These are phyloP conservation scores for Gambelia wislizenii DNA, from an alignment of 2,797 vertebrate genomes.

Conservation along the genomic window DNA sequence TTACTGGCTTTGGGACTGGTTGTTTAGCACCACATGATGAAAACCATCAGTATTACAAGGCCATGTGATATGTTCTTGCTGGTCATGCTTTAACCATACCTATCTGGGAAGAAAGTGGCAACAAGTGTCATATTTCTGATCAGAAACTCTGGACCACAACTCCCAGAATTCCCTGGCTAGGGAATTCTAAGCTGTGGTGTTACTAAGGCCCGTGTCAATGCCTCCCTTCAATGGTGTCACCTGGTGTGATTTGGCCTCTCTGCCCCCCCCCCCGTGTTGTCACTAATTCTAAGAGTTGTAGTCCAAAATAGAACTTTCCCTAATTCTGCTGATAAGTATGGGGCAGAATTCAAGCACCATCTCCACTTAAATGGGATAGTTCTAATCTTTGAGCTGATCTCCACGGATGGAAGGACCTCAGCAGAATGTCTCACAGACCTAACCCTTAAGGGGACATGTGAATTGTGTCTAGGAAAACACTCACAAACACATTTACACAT, in stretches of 20 bases:
- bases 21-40: not conserved
- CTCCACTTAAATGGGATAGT: not conserved
- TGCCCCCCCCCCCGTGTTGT: too few species aligned
- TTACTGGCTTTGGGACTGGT: not conserved
- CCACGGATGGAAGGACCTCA: not conserved
- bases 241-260: too few species aligned
- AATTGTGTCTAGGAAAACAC: not conserved
- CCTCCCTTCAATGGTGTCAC: too few species aligned
- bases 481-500: not conserved
- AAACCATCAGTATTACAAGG: not conserved
- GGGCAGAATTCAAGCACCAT: not conserved
- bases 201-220: too few species aligned
- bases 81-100: not conserved
- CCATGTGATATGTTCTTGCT: not conserved
- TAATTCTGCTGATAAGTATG: not conserved
- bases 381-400: not conserved
- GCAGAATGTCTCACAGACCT: not conserved
- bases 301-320: too few species aligned
- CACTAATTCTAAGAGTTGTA: too few species aligned
- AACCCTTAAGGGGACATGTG: not conserved
- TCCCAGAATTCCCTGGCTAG: too few species aligned
- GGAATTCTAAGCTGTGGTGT: too few species aligned
- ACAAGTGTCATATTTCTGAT: too few species aligned
- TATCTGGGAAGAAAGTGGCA: not conserved
- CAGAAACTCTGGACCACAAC: too few species aligned